A percentile compares a stretch with the other conserved stretches of the same genome.
phyloP scores from a whole-genome alignment of 30 jellyfish, hydroid and myxozoan species.

The Pseudorhiza aurosa region DNA sequence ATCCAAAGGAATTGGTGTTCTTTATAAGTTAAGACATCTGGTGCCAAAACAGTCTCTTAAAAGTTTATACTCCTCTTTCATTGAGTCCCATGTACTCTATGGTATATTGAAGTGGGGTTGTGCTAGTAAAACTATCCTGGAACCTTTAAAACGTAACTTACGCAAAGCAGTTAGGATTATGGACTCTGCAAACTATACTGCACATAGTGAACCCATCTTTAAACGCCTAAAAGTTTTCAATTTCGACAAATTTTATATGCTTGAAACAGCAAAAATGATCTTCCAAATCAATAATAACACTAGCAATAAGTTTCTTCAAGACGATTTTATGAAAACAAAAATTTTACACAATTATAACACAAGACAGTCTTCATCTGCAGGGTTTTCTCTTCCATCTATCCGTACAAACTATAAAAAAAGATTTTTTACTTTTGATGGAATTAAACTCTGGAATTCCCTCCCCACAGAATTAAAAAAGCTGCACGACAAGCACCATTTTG shows the following conservation, averaged over 20 bases:
- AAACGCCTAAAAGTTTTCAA: conserved; percentile 30
- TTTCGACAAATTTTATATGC: conserved; percentile 35
- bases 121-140: conserved; percentile 36
- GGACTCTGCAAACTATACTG: conserved; percentile 42
- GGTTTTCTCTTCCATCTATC: conserved; percentile 36
- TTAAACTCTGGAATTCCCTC: conserved; percentile 39
- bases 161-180: conserved; percentile 43
- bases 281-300: conserved; percentile 15
- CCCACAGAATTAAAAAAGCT: conserved; percentile 31
- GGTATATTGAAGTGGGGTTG: conserved; percentile 51
- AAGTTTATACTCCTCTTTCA: conserved; percentile 30
- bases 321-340: conserved; percentile 37
- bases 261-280: conserved; percentile 52
- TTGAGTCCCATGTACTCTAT: conserved; percentile 28
- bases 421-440: conserved; percentile 48
- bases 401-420: conserved; percentile 33
- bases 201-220: conserved; percentile 38
- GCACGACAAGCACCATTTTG: not conserved
- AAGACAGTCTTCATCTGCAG: conserved; percentile 8
- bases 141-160: conserved; percentile 32
- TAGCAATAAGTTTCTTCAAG: not conserved
- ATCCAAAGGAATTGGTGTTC: conserved; percentile 33
- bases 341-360: conserved; percentile 21
- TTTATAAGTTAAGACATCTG: conserved; percentile 20
- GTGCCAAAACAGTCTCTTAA: conserved; percentile 14